Conservation (phyloP, 1,140 invertebrate species). For the Drosophila suzukii region DNA sequence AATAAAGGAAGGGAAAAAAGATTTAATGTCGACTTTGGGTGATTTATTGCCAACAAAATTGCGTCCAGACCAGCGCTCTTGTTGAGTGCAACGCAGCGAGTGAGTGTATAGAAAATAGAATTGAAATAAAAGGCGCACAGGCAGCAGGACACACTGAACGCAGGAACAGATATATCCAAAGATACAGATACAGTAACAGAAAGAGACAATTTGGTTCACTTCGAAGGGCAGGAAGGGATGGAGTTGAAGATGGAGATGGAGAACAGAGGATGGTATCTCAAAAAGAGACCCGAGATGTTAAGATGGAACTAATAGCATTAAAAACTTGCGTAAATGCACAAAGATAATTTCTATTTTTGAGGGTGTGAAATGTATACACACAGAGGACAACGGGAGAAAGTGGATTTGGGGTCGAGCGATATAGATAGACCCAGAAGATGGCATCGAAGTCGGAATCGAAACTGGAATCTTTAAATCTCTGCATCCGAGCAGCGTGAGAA, state of each 20-base stretch:
- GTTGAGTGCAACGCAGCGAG: constrained; percentile 67
- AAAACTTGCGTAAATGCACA: constrained; percentile 82
- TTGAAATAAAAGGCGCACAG: constrained; percentile 69
- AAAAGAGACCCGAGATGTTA: constrained; percentile 55
- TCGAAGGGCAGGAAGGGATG: constrained; percentile 43
- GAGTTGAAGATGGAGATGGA: neutral
- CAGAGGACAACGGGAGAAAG: constrained; percentile 62
- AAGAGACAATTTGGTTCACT: constrained; percentile 75
- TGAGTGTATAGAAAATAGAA: constrained; percentile 68
- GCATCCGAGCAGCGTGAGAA: constrained; percentile 68
- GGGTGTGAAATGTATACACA: constrained; percentile 78
- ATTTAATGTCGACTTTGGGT: constrained; percentile 85
- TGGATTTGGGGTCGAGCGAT: constrained; percentile 68
- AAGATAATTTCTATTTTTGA: constrained; percentile 82
- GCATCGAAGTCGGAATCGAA: constrained; percentile 23
- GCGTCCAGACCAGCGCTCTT: constrained; percentile 71
- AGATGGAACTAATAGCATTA: constrained; percentile 83
- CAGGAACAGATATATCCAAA: neutral
- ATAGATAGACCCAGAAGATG: constrained; percentile 42
- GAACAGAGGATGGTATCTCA: constrained; percentile 17
- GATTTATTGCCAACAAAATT: constrained; percentile 84
- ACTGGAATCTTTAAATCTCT: constrained; percentile 28
- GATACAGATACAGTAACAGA: constrained; percentile 5
- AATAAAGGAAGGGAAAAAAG: constrained; percentile 59
- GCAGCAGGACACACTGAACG: constrained; percentile 48